phyloP scores from a whole-genome alignment of 2,797 vertebrate genomes.

The Fratercula arctica region DNA sequence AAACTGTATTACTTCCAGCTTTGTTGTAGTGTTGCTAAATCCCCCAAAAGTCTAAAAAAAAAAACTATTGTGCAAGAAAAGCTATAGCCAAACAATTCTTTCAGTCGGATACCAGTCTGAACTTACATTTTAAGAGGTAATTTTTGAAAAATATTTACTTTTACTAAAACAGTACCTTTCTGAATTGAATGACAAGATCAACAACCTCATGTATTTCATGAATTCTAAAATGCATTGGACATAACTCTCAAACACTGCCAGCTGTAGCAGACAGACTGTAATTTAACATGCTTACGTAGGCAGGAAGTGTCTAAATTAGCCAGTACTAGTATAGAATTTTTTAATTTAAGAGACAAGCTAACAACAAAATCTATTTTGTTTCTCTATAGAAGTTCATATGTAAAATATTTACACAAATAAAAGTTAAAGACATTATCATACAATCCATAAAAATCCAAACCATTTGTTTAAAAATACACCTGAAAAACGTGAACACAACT shows the following conservation, averaged over 20 bases:
- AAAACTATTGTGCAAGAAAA: neutral
- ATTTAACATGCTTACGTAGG: neutral
- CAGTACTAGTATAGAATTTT: neutral
- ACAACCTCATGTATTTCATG: neutral
- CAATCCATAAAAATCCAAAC: neutral
- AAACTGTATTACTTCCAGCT: neutral
- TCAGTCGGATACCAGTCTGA: neutral
- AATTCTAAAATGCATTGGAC: neutral
- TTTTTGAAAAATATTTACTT: neutral
- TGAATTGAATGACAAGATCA: neutral
- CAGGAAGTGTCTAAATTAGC: neutral
- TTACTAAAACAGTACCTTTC: neutral
- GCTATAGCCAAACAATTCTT: neutral
- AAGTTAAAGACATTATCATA: neutral
- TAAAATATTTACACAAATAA: neutral
- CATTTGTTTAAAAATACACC: neutral
- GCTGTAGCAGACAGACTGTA: neutral
- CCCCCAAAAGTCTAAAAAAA: neutral
- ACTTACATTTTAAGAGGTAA: neutral
- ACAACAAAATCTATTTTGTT: neutral
- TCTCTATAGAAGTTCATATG: neutral
- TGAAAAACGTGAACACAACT: neutral
- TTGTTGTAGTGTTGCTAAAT: neutral
- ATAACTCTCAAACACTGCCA: neutral
- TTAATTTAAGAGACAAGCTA: neutral